Base-by-base conservation (phyloP, 2,888 invertebrate genomes). In the Scrobipalpa costella region DNA sequence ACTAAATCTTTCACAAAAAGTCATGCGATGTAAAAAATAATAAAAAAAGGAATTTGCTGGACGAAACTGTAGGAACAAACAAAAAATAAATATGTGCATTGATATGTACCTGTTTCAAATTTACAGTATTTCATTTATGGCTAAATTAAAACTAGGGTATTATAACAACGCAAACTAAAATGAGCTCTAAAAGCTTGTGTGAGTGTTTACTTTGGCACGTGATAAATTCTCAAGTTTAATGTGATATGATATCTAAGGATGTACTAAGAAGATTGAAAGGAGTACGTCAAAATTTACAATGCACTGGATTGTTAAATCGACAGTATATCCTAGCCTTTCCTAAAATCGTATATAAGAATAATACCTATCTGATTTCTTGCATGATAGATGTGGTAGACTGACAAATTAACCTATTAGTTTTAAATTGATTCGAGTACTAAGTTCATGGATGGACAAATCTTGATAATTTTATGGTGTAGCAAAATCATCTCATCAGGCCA, bases 251-350 rank as follows among this genome's bases (percentile, higher is more conserved):
- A 7, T 19, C 19, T 34, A 36, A n/a, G 19, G 5, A 49, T 60
- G 27, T 7, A 60, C 13, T 60, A 62, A 52, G 61, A 64, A 71
- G 63, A 33, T 62, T 7, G 17, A 66, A 69, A 61, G 64, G 21
- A 52, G 57, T 61, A 65, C 67, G 63, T 69, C 62, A 57, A 63
- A 71, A 68, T 67, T 67, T 64, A 68, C 44, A 66, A 68, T 64
- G 57, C 62, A 65, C 62, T 63, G 67, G 60, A 62, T 63, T 61
- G 63, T 67, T 66, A 69, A 69, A 71, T 71, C 66, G 68, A 49
- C 66, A 61, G 63, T 73, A 73, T 71, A 78, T 63, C 64, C 74
- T 77, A 80, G 73, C n/a, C 71, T 74, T 79, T 77, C 73, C 73
- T 78, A 77, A 75, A 79, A 74, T 76, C 74, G 73, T 76, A 73